A percentile compares a stretch with the other conserved stretches of the same genome.
phyloP scores from a whole-genome alignment of 53 echinoderm and acorn worm species.

The Echinometra lucunter region DNA sequence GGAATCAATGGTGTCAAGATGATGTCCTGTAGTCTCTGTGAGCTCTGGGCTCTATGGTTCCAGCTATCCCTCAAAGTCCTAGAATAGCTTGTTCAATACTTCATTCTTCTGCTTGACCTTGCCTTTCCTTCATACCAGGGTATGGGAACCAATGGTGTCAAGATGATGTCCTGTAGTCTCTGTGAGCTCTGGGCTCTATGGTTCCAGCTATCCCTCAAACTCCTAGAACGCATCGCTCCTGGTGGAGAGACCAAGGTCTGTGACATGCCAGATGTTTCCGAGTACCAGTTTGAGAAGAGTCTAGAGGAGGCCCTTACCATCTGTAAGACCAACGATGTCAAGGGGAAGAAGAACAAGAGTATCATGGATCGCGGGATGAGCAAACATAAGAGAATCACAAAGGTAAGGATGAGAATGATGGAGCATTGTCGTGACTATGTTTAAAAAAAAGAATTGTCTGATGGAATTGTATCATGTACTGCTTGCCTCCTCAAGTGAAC shows the following conservation, averaged over 20 bases:
- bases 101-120: too few relatives aligned
- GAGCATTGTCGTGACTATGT: background rate
- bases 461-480: too few relatives aligned
- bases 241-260: slow-evolving; percentile 84
- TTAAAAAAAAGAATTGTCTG: background rate
- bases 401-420: slow-evolving; percentile 58
- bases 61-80: slow-evolving; percentile 86
- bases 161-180: slow-evolving; percentile 74
- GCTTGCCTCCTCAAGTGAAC: background rate
- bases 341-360: slow-evolving; percentile 84
- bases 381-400: slow-evolving; percentile 78
- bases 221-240: slow-evolving; percentile 84
- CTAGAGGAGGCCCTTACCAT: slow-evolving; percentile 85
- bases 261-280: slow-evolving; percentile 84
- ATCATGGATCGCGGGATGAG: slow-evolving; percentile 80
- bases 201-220: slow-evolving; percentile 88
- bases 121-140: slow-evolving; percentile 52
- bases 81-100: too few relatives aligned
- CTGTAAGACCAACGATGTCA: slow-evolving; percentile 82
- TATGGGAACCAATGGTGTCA: slow-evolving; percentile 62
- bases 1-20: slow-evolving; percentile 59
- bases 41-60: slow-evolving; percentile 93
- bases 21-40: slow-evolving; percentile 84
- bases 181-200: slow-evolving; percentile 95
- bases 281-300: slow-evolving; percentile 88